phyloP scores from a whole-genome alignment of 2,888 invertebrate species.

The Xylocampa areola region DNA sequence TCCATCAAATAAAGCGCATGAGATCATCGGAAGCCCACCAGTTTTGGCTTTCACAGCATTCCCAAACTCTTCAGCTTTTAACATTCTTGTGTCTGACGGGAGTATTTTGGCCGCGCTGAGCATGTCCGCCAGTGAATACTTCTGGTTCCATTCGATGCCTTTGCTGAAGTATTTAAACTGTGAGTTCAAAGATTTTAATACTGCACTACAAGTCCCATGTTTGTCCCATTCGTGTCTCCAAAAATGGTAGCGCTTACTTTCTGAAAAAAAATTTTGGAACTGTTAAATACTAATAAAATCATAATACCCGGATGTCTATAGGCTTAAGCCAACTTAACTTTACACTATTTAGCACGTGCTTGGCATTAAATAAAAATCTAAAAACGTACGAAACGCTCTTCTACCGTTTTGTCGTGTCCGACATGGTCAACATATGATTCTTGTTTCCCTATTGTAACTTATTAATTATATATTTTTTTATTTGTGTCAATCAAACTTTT shows the following conservation, averaged over 20 bases:
- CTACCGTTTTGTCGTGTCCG: too few species aligned
- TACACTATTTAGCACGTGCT: too few species aligned
- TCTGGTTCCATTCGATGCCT: conserved; percentile 90
- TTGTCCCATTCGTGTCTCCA: conserved; percentile 95
- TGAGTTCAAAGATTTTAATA: conserved; percentile 85
- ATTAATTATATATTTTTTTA: too few species aligned
- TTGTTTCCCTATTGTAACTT: too few species aligned
- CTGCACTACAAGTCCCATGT: conserved; percentile 93
- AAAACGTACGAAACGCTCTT: too few species aligned
- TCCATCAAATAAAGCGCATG: conserved; percentile 90
- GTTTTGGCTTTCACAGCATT: conserved; percentile 83
- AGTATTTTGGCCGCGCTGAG: conserved; percentile 87
- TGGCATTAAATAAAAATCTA: too few species aligned
- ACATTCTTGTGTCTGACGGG: conserved; percentile 66
- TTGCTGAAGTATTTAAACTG: conserved; percentile 92
- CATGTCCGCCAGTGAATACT: conserved; percentile 90
- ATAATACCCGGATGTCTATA: too few species aligned
- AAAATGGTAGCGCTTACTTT: conserved; percentile 83
- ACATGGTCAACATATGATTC: too few species aligned
- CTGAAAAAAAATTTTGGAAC: conserved; percentile 59
- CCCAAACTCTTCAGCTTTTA: conserved; percentile 41
- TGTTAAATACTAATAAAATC: too few species aligned
- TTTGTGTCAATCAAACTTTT: too few species aligned
- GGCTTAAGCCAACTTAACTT: too few species aligned
- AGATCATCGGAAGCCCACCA: conserved; percentile 89